Conservation (phyloP, 2,797 vertebrate genomes). For the Anguilla obscura region DNA sequence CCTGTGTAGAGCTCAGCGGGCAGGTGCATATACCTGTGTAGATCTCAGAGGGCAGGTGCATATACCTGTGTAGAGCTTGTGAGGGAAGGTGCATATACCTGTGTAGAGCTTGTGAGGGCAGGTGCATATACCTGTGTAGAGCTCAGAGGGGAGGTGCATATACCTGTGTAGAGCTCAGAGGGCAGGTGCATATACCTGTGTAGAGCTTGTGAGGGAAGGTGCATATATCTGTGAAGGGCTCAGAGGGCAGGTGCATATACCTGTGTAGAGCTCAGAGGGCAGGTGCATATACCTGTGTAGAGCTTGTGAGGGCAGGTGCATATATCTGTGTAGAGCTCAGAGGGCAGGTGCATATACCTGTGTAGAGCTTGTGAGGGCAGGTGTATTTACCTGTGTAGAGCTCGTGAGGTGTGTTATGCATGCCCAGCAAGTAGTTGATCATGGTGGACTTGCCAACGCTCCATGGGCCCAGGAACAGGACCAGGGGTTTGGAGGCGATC, state of each 20-base stretch:
- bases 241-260: neutral
- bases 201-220: neutral
- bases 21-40: neutral
- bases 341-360: constrained; percentile 55
- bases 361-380: constrained; percentile 83
- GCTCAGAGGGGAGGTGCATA: neutral
- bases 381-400: constrained; percentile 81
- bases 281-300: neutral
- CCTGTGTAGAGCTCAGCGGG: no score
- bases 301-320: neutral
- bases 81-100: neutral
- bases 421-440: constrained; percentile 98
- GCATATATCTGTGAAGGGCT: neutral
- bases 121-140: neutral
- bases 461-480: constrained; percentile 97
- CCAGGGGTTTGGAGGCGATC: constrained; percentile 98
- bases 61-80: no score
- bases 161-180: neutral
- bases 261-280: neutral
- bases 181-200: neutral
- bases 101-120: neutral
- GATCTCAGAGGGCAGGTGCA: neutral
- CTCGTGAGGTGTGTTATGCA: constrained; percentile 90
- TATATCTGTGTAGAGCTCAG: neutral
- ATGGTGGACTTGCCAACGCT: constrained; percentile 98